Evolutionary conservation across 1,140 invertebrate genomes (phyloP).

Genomic region (Ctenoplectra terminalis): DNA sequence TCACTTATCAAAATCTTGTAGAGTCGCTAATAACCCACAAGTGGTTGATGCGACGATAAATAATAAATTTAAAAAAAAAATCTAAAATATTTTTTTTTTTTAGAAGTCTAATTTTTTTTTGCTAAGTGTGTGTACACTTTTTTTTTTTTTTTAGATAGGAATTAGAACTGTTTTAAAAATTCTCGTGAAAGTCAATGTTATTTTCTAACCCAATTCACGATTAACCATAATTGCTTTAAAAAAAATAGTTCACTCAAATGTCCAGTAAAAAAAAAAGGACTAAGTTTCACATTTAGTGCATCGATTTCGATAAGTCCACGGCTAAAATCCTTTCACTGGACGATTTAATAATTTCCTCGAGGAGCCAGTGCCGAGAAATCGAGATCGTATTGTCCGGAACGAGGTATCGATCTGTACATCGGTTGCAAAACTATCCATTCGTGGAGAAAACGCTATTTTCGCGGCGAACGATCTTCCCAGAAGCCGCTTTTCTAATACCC

Average conservation of each 20-base stretch:
- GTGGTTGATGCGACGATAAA: too few species aligned
- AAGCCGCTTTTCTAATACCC: slow-evolving; percentile 24
- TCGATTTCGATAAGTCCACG: neutral
- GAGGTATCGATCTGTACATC: slow-evolving; percentile 37
- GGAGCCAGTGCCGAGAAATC: slow-evolving; percentile 6
- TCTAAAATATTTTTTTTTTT: too few species aligned
- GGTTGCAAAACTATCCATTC: slow-evolving; percentile 12
- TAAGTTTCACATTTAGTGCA: neutral
- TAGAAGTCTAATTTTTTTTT: too few species aligned
- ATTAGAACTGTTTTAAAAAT: too few species aligned
- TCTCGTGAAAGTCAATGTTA: neutral
- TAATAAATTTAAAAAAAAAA: too few species aligned
- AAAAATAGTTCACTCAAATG: neutral
- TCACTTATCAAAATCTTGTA: too few species aligned
- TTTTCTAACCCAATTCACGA: neutral
- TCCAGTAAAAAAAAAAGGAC: neutral
- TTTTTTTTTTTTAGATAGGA: too few species aligned
- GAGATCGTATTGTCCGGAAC: slow-evolving; percentile 24
- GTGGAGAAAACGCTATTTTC: slow-evolving; percentile 19
- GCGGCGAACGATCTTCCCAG: slow-evolving; percentile 12
- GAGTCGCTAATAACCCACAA: too few species aligned
- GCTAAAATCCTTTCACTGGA: slow-evolving; percentile 47
- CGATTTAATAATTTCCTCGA: slow-evolving; percentile 46
- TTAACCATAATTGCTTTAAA: too few species aligned
- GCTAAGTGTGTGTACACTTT: too few species aligned